These are phyloP conservation scores for Tiphia femorata DNA, from an alignment of 2,888 invertebrate species.

Conservation along the genomic window DNA sequence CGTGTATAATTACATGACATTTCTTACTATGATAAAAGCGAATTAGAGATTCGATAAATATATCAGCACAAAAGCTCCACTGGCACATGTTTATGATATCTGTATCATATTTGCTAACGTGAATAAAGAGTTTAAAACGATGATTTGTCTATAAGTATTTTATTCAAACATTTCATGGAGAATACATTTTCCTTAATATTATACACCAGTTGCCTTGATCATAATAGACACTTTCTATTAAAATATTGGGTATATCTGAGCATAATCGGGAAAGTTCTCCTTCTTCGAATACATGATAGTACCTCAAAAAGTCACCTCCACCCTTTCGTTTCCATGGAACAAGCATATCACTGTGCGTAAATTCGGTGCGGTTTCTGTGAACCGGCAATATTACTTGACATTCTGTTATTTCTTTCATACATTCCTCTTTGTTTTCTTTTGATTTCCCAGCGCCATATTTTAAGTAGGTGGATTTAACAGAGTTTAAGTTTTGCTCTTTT, in stretches of 20 bases:
- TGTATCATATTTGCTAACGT: no score
- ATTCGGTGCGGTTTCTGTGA: slow-evolving; percentile 92
- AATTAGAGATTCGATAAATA: no score
- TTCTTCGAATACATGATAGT: slow-evolving; percentile 93
- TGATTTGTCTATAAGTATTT: no score
- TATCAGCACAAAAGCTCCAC: no score
- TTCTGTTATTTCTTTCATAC: slow-evolving; percentile 38
- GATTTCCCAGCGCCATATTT: slow-evolving; percentile 71
- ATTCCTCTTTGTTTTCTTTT: slow-evolving; percentile 61
- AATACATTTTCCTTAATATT: slow-evolving; percentile 79
- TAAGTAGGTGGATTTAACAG: slow-evolving; percentile 78
- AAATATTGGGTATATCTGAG: slow-evolving; percentile 70
- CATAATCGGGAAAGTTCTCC: slow-evolving; percentile 83
- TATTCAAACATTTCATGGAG: no score
- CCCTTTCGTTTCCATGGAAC: slow-evolving; percentile 93
- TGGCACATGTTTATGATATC: no score
- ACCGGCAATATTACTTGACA: slow-evolving; percentile 75
- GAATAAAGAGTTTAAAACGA: no score
- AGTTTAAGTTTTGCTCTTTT: slow-evolving; percentile 82
- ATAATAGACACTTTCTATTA: slow-evolving; percentile 81
- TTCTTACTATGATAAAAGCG: no score
- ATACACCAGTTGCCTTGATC: slow-evolving; percentile 98
- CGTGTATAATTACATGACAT: no score
- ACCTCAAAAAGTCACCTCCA: slow-evolving; percentile 77
- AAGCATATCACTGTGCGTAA: slow-evolving; percentile 89